phyloP scores from a whole-genome alignment of 35 echinoderm and acorn worm genomes.

The Ophiothrix spiculata region DNA sequence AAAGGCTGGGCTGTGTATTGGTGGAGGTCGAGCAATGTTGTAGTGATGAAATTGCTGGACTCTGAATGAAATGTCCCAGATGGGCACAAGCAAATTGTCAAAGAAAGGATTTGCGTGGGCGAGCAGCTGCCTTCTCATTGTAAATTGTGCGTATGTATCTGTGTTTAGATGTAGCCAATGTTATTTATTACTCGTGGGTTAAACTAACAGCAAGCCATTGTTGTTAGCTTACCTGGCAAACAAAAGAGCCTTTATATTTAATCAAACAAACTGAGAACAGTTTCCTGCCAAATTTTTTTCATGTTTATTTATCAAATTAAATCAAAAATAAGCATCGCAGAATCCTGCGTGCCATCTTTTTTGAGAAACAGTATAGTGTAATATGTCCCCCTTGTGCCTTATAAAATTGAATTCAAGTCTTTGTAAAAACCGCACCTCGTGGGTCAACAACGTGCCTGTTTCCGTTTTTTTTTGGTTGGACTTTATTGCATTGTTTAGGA shows the following conservation, averaged over 20 bases:
- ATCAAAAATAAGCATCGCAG: no score
- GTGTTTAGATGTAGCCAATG: not conserved
- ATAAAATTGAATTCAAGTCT: not conserved
- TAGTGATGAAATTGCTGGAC: no score
- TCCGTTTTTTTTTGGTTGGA: not conserved
- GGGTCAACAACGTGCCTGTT: not conserved
- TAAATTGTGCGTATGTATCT: not conserved
- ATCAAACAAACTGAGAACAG: not conserved
- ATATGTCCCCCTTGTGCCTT: slow-evolving; percentile 13
- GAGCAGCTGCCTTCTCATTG: not conserved
- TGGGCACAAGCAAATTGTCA: no score
- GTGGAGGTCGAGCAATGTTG: no score
- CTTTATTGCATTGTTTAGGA: no score
- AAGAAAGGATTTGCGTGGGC: no score
- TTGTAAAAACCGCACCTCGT: not conserved
- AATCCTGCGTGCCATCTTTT: not conserved
- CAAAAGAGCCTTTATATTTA: slow-evolving; percentile 13
- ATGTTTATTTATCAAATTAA: not conserved
- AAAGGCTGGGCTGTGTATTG: no score
- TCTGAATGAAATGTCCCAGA: no score
- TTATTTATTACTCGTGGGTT: slow-evolving; percentile 10
- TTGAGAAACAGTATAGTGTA: slow-evolving; percentile 6
- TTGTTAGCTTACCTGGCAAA: slow-evolving; percentile 6
- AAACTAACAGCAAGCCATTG: not conserved
- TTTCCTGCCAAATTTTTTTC: slow-evolving; percentile 3